Evolutionary conservation across 2,797 vertebrate species (phyloP).

Genomic region (Pseudochaenichthys georgianus): DNA sequence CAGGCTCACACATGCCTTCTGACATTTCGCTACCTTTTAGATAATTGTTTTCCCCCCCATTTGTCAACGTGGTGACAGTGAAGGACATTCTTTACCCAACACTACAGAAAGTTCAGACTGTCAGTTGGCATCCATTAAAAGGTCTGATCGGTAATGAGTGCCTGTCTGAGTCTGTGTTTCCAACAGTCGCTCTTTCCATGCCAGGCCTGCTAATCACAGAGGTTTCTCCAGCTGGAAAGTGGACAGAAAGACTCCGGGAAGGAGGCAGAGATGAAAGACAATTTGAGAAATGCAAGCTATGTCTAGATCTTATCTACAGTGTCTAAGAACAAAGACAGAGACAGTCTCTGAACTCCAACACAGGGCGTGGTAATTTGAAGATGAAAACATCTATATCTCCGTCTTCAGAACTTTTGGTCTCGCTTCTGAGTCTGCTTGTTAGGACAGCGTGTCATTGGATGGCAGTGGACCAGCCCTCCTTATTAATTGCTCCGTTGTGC

Average conservation of each 20-base stretch:
- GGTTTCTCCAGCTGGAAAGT: constrained; percentile 77
- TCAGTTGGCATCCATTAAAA: constrained; percentile 74
- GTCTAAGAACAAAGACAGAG: constrained; percentile 75
- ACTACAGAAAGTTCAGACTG: constrained; percentile 71
- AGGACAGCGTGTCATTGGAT: constrained; percentile 62
- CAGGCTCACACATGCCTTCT: constrained; percentile 53
- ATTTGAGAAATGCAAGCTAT: constrained; percentile 77
- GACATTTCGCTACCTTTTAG: constrained; percentile 50
- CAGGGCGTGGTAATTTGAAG: constrained; percentile 70
- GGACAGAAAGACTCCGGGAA: constrained; percentile 66
- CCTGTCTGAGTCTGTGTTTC: constrained; percentile 68
- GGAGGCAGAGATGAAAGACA: constrained; percentile 74
- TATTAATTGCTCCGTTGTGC: constrained; percentile 44
- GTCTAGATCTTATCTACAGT: constrained; percentile 79
- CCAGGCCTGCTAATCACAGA: constrained; percentile 75
- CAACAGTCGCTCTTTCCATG: constrained; percentile 47
- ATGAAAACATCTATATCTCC: constrained; percentile 71
- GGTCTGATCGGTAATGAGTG: constrained; percentile 74
- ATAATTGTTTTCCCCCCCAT: constrained; percentile 55
- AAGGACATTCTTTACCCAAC: constrained; percentile 77
- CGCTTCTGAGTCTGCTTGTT: constrained; percentile 52
- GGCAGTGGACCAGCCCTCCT: constrained; percentile 29
- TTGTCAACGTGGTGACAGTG: constrained; percentile 76
- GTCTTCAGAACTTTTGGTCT: constrained; percentile 67
- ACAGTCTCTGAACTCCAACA: constrained; percentile 68